Evolutionary conservation across 2,888 invertebrate species (phyloP).

Genomic region (Agrochola lychnidis): DNA sequence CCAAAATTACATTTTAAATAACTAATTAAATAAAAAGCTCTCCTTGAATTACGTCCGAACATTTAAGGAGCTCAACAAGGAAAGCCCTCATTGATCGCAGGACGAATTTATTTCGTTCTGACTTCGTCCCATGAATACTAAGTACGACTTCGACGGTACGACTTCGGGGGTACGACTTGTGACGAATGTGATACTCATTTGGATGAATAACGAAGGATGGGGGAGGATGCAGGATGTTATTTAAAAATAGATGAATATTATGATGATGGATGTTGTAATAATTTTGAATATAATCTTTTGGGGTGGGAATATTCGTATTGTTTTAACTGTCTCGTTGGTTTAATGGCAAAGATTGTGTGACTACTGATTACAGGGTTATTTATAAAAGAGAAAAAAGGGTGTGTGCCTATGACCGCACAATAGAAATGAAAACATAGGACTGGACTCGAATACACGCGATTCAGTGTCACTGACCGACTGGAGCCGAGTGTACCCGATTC

Average conservation of each 20-base stretch:
- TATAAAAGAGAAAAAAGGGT: too few relatives aligned
- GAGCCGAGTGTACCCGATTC: too few relatives aligned
- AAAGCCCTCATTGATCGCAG: slow-evolving; percentile 47
- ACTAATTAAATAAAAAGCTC: slow-evolving; percentile 44
- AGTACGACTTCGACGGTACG: slow-evolving; percentile 29
- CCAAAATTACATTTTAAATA: slow-evolving; percentile 45
- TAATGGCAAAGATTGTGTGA: too few relatives aligned
- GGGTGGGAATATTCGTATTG: not conserved
- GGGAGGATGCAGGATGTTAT: slow-evolving; percentile 22
- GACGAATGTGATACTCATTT: slow-evolving; percentile 52
- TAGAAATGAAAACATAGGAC: too few relatives aligned
- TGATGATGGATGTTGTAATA: slow-evolving; percentile 1
- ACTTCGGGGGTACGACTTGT: slow-evolving; percentile 22
- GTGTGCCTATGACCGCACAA: too few relatives aligned
- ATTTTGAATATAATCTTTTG: slow-evolving; percentile 11
- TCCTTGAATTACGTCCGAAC: slow-evolving; percentile 36
- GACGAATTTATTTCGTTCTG: slow-evolving; percentile 62
- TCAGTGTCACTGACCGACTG: too few relatives aligned
- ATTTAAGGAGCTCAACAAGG: slow-evolving; percentile 41
- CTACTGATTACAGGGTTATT: too few relatives aligned
- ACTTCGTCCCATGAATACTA: slow-evolving; percentile 55
- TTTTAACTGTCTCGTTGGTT: not conserved
- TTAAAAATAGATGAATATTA: slow-evolving; percentile 13
- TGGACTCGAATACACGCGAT: too few relatives aligned
- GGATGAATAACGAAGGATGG: slow-evolving; percentile 24